Evolutionary conservation across 2,797 vertebrate species (phyloP), one percentile per base, ranked within the genome.

Genomic region (Alexandromys oeconomus): DNA sequence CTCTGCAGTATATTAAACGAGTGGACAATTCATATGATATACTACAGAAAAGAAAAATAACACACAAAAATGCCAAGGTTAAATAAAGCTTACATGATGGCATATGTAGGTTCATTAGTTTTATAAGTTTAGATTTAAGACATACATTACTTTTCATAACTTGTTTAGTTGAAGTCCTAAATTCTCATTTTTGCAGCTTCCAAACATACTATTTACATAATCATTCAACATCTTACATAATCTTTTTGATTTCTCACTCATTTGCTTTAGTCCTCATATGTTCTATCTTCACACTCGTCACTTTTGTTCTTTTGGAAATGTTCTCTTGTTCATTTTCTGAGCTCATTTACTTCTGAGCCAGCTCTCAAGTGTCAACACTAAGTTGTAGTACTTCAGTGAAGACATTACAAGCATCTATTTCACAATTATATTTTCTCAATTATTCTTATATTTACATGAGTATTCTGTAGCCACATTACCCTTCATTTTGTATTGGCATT

Each of bases 281-380:
- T n/a, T 86, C 2, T 84, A 17, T 46, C 59, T 46, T 63, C 37
- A 12, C 11, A 46, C 40, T 65, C 23, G 27, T 10, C 27, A 65
- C 61, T 65, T 84, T 46, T 1, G 2, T 65, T 34, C 40, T 12
- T 65, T 89, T 61, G 57, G 40, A 23, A 86, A 82, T 73, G 43
- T 13, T 67, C 19, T 88, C 17, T 34, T n/a, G 89, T 89, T 92
- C 7, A 6, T 91, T 87, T 95, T 65, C 43, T 43, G 43, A 31
- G 63, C 27, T 79, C 37, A 85, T 74, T 89, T 95, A 87, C 63
- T 92, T 92, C 48, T 21, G 40, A 69, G 46, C 31, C 31, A 87
- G 43, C 8, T 87, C 37, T 95, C 54, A 92, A 92, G 37, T 46
- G 37, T 77, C 31, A 88, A 77, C 8, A 71, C n/a, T 82, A 93